Conservation (phyloP, 2,113 vertebrate genomes). For the Atrichornis clamosus region DNA sequence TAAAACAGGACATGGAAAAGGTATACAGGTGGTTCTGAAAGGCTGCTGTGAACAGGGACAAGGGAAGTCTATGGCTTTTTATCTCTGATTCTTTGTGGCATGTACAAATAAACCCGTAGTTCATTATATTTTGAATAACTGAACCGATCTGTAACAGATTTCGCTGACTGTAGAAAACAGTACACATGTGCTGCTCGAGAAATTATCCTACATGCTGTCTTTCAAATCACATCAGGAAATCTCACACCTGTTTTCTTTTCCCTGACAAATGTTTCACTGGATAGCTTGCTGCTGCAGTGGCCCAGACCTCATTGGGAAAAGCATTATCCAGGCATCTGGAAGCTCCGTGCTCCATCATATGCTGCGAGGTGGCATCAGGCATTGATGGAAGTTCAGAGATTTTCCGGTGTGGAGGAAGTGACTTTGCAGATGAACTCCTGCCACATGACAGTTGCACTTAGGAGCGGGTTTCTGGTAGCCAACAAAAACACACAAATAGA, state of each 20-base stretch:
- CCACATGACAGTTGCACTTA: not conserved
- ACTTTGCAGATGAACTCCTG: not conserved
- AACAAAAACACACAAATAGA: not conserved
- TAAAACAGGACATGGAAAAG: not conserved
- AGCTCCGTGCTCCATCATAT: not conserved
- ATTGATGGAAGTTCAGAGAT: not conserved
- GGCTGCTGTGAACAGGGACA: not conserved
- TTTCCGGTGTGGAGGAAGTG: not conserved
- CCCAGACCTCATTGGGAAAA: not conserved
- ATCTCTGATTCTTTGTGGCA: not conserved
- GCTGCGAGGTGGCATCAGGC: not conserved
- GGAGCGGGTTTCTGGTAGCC: not conserved
- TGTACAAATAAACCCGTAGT: not conserved
- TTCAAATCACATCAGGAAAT: constrained; percentile 44
- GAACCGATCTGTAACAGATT: not conserved
- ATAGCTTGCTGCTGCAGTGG: not conserved
- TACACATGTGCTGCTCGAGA: constrained; percentile 3
- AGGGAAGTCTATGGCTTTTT: not conserved
- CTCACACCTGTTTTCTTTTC: constrained; percentile 64
- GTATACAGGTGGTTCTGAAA: not conserved
- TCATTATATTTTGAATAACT: not conserved
- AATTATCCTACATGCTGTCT: constrained; percentile 25
- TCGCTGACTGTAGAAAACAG: constrained; percentile 10
- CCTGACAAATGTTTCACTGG: constrained; percentile 45
- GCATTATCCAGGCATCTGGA: constrained; percentile 37